Evolutionary conservation across 2,888 invertebrate species (phyloP).

Genomic region (Callinectes sapidus): DNA sequence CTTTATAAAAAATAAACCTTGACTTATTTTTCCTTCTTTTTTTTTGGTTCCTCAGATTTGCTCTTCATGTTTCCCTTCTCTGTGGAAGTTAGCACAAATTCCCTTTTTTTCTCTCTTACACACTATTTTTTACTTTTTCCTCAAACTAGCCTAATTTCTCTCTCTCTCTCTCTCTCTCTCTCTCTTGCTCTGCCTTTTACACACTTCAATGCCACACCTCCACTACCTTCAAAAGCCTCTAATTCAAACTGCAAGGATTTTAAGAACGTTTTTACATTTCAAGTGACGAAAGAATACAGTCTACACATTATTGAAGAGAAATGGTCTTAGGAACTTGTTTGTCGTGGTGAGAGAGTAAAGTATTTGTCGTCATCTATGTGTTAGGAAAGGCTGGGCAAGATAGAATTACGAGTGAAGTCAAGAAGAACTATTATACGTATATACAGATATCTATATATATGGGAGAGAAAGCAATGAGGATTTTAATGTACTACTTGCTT

Average conservation of each 20-base stretch:
- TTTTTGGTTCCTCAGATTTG: neutral
- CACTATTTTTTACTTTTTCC: neutral
- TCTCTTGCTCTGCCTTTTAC: too few relatives aligned
- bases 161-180: too few relatives aligned
- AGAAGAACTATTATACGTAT: conserved; percentile 20
- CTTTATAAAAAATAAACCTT: too few relatives aligned
- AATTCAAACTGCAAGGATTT: too few relatives aligned
- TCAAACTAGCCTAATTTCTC: neutral
- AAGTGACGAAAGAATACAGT: too few relatives aligned
- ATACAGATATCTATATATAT: conserved; percentile 17
- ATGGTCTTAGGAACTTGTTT: too few relatives aligned
- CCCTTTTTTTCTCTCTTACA: neutral
- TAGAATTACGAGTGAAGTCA: neutral
- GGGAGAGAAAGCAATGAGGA: conserved; percentile 15
- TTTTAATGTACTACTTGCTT: conserved; percentile 62
- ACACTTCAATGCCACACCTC: too few relatives aligned
- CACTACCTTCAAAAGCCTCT: too few relatives aligned
- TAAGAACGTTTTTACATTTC: too few relatives aligned
- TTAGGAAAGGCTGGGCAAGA: neutral
- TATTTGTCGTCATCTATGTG: neutral
- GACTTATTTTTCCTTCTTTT: neutral
- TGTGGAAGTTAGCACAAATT: neutral
- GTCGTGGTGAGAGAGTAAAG: too few relatives aligned
- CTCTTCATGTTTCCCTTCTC: neutral
- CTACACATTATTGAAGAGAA: too few relatives aligned